phyloP scores from a whole-genome alignment of 2,113 vertebrate species.

The Nothobranchius furzeri region DNA sequence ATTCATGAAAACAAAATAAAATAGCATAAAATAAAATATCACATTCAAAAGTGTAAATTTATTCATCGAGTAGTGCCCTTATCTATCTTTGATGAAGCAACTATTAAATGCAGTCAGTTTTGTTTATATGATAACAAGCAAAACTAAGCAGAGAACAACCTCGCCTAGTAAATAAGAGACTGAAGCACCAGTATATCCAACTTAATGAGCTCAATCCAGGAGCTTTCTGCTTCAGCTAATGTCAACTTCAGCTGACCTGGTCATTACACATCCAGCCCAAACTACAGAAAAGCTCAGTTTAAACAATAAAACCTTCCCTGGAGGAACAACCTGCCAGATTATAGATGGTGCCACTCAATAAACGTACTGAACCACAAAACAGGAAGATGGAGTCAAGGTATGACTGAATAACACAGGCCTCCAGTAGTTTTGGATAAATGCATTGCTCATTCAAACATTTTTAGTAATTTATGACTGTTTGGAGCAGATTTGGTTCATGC shows the following conservation, averaged over 20 bases:
- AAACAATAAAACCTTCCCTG: constrained; percentile 6
- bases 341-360: background rate
- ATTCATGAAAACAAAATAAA: background rate
- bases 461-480: no score
- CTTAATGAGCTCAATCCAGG: constrained; percentile 9
- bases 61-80: no score
- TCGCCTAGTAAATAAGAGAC: background rate
- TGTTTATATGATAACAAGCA: background rate
- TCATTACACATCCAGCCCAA: constrained; percentile 9
- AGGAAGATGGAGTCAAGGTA: no score
- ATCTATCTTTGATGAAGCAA: background rate
- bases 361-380: background rate
- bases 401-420: no score
- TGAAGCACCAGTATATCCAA: constrained; percentile 5
- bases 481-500: no score
- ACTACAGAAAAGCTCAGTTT: constrained; percentile 12
- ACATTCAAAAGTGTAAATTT: background rate
- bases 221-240: constrained; percentile 7
- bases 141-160: background rate
- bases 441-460: no score
- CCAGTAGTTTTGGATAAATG: no score
- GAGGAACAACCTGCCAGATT: background rate
- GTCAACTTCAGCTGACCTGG: constrained; percentile 11
- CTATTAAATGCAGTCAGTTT: background rate
- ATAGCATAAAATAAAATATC: background rate